A percentile compares a stretch with the other conserved stretches of the same genome.
Conservation (phyloP, 2,113 vertebrate species). For the Peromyscus polionotus region DNA sequence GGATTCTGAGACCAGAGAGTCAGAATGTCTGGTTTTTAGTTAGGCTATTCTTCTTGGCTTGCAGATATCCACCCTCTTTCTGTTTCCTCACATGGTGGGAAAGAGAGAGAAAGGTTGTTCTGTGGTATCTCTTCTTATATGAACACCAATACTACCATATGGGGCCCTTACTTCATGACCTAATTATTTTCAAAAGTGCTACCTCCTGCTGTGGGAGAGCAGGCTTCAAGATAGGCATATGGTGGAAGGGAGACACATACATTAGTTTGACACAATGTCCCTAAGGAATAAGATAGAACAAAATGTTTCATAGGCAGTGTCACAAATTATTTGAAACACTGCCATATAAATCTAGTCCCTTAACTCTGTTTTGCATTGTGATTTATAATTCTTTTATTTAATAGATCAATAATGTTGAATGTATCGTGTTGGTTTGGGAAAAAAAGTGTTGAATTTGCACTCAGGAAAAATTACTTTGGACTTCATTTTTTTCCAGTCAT, state of each 20-base stretch:
- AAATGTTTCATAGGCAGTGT: background rate
- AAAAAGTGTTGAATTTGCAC: constrained; percentile 41
- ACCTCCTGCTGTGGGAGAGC: background rate
- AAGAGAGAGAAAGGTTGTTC: background rate
- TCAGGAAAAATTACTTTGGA: background rate
- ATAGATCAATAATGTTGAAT: constrained; percentile 17
- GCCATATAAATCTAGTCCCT: background rate
- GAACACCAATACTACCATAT: background rate
- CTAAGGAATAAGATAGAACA: constrained; percentile 16
- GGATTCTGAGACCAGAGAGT: background rate
- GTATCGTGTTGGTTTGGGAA: background rate
- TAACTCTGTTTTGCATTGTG: background rate
- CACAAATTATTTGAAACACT: constrained; percentile 37
- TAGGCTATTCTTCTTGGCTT: background rate
- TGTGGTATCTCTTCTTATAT: background rate
- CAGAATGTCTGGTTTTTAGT: background rate
- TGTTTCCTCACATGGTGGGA: background rate
- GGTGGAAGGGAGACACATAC: background rate
- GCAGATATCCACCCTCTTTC: background rate
- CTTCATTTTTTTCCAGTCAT: background rate
- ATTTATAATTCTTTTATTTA: constrained; percentile 45
- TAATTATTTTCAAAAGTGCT: background rate
- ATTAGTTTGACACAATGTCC: background rate
- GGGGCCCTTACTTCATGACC: background rate
- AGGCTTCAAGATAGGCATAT: background rate